These are phyloP conservation scores for Ceyx margarethae DNA, from an alignment of 2,113 vertebrate genomes.

Conservation along the genomic window DNA sequence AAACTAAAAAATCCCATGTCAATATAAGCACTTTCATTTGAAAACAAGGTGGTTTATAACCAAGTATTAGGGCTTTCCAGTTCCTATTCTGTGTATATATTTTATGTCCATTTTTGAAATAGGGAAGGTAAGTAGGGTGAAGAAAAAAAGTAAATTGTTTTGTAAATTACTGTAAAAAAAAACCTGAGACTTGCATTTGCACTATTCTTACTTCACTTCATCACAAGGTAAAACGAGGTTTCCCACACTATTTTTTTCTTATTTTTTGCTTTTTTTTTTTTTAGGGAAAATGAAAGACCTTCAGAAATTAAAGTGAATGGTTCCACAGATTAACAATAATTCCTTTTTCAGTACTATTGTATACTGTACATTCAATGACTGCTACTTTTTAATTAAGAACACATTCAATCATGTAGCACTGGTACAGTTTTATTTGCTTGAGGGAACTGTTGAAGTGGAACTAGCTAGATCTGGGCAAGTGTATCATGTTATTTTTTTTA, in stretches of 20 bases:
- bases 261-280: neutral
- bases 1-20: neutral
- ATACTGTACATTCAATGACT: neutral
- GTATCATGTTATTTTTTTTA: neutral
- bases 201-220: neutral
- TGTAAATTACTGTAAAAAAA: neutral
- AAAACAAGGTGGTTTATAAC: neutral
- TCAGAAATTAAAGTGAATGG: neutral
- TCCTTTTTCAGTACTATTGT: neutral
- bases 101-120: neutral
- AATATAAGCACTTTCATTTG: neutral
- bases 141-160: neutral
- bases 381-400: neutral
- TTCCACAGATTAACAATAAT: neutral
- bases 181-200: neutral
- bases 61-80: neutral
- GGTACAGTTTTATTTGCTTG: neutral
- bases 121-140: neutral
- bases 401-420: neutral
- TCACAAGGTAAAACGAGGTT: neutral
- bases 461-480: neutral
- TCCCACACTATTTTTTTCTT: neutral
- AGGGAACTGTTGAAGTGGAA: neutral
- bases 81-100: neutral
- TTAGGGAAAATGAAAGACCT: neutral